phyloP scores from a whole-genome alignment of 2,113 vertebrate genomes.

The Alexandromys fortis region DNA sequence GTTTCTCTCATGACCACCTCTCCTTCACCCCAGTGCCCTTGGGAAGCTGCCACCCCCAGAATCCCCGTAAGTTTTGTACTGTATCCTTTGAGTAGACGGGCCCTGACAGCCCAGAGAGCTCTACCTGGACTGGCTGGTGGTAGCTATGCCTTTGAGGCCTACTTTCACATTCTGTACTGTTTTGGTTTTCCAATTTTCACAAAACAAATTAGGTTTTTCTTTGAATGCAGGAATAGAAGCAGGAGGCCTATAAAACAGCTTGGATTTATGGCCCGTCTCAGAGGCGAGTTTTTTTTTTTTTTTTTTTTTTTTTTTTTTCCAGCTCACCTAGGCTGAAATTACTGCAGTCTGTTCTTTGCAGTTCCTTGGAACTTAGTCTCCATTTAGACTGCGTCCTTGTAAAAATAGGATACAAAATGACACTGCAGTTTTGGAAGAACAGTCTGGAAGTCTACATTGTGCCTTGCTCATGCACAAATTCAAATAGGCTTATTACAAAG shows the following conservation, averaged over 20 bases:
- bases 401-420: constrained; percentile 65
- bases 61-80: background rate
- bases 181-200: constrained; percentile 6
- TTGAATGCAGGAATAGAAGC: constrained; percentile 30
- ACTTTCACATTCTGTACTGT: constrained; percentile 37
- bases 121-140: background rate
- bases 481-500: background rate
- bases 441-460: constrained; percentile 23
- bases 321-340: constrained; percentile 65
- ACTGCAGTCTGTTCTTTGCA: constrained; percentile 59
- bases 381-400: constrained; percentile 52
- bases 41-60: background rate
- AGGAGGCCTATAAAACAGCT: constrained; percentile 55
- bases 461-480: constrained; percentile 35
- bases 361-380: constrained; percentile 68
- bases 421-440: constrained; percentile 53
- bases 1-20: background rate
- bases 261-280: constrained; percentile 65
- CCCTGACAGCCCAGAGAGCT: background rate
- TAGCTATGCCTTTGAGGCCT: background rate
- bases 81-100: background rate
- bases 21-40: background rate
- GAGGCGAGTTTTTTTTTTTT: constrained; percentile 47
- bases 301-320: constrained; percentile 44
- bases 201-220: constrained; percentile 59